These are phyloP conservation scores for Hirtodrosophila duncani DNA, from an alignment of 2,888 invertebrate species.

Conservation along the genomic window DNA sequence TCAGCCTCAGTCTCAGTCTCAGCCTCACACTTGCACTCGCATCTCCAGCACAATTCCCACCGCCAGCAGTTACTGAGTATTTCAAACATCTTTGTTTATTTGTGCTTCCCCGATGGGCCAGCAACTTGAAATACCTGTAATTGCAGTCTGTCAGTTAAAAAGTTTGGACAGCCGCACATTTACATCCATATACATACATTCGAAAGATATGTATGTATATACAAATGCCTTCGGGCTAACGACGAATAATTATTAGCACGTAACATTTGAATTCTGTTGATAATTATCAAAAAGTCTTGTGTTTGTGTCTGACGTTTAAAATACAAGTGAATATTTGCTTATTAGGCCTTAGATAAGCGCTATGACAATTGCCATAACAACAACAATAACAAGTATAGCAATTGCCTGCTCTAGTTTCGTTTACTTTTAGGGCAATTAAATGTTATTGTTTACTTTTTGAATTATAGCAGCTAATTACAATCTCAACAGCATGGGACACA, in stretches of 20 bases:
- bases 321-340: conserved; percentile 12
- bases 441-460: conserved; percentile 37
- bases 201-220: too few species aligned
- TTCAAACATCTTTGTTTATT: too few species aligned
- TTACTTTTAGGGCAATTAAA: conserved; percentile 52
- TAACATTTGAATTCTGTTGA: conserved; percentile 33
- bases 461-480: conserved; percentile 34
- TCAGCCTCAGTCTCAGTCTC: not conserved
- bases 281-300: conserved; percentile 35
- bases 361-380: not conserved
- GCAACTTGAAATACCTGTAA: conserved; percentile 13
- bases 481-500: too few species aligned
- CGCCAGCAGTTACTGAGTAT: too few species aligned
- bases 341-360: conserved; percentile 11
- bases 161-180: not conserved
- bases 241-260: conserved; percentile 42
- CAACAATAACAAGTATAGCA: not conserved
- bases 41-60: too few species aligned
- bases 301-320: not conserved
- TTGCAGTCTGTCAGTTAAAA: conserved; percentile 19
- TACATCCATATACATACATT: too few species aligned
- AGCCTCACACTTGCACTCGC: too few species aligned
- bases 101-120: conserved; percentile 10
- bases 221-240: too few species aligned
- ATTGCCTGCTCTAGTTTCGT: conserved; percentile 10